Evolutionary conservation across 2,797 vertebrate species (phyloP), one percentile per base, ranked within the genome.

Genomic region (Channallabes apus): DNA sequence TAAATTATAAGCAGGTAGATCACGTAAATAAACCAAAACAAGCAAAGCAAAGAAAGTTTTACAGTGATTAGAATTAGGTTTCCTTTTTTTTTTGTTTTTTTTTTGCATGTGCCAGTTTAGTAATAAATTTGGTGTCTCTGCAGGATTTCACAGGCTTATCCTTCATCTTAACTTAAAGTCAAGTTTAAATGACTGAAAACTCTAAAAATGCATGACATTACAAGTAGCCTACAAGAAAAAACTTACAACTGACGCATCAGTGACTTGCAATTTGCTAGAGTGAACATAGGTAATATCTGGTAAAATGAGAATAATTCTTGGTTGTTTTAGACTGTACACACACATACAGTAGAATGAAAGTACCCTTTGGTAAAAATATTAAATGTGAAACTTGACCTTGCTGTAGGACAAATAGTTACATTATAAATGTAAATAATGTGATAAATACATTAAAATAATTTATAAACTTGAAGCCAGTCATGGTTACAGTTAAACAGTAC

Each of bases 1-100:
- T 69, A n/a, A 46, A 12, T 65, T 82, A 58, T 58, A 85, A 87
- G 56, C 79, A 32, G 84, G 76, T 24, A 54, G 80, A 91, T 92
- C 88, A 85, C 85, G 35, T 85, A 91, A 88, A 90, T 83, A 68
- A 90, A 91, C 73, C 86, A 17, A 92, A 92, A 92, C 71, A 59
- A 81, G 65, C 67, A 71, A 15, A 68, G 20, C n/a, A 76, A 69
- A 69, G 29, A 75, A 59, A 59, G 27, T 27, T 81, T 65, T 71
- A 56, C 46, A 67, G 80, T 15, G 24, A 72, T 75, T 75, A 68
- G 41, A 56, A 38, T 59, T 35, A 24, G 35, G 56, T 17, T 27
- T 75, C n/a, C 41, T 51, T 73, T 7, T 20, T 71, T 24, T 32
- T 41, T 14, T n/a, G n/a, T n/a, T n/a, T n/a, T 38, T 68, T 17